phyloP scores from a whole-genome alignment of 2,113 vertebrate genomes.

The Bubo bubo region DNA sequence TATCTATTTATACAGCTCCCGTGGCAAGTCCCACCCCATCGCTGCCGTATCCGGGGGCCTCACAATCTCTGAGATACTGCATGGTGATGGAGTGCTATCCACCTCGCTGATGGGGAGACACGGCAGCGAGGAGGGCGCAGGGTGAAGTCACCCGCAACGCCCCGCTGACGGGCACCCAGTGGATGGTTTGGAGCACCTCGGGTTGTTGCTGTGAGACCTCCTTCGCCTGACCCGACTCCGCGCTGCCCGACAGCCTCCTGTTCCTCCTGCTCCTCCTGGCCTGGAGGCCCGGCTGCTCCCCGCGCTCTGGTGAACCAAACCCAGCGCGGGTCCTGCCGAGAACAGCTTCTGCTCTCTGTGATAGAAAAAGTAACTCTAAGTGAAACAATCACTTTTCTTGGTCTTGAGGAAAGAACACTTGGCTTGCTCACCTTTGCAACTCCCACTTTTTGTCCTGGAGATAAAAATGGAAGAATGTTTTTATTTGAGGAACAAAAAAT shows the following conservation, averaged over 20 bases:
- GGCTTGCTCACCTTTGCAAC: background rate
- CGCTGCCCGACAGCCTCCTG: background rate
- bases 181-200: background rate
- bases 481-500: background rate
- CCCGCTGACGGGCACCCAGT: rapidly evolving
- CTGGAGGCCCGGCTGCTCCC: background rate
- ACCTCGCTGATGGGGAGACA: rapidly evolving
- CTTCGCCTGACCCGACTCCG: background rate
- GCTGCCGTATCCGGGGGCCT: background rate
- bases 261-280: background rate
- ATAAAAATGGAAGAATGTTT: background rate
- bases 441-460: background rate
- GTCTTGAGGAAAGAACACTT: background rate
- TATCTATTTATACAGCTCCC: background rate
- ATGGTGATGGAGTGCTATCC: background rate
- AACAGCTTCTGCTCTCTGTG: background rate
- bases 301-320: background rate
- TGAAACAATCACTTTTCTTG: background rate
- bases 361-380: background rate
- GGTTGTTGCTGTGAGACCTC: background rate
- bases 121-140: background rate
- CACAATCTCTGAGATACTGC: rapidly evolving
- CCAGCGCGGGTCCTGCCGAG: rapidly evolving
- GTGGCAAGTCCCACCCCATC: background rate
- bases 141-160: background rate